phyloP scores from a whole-genome alignment of 2,888 invertebrate genomes.

The Fragum fragum region DNA sequence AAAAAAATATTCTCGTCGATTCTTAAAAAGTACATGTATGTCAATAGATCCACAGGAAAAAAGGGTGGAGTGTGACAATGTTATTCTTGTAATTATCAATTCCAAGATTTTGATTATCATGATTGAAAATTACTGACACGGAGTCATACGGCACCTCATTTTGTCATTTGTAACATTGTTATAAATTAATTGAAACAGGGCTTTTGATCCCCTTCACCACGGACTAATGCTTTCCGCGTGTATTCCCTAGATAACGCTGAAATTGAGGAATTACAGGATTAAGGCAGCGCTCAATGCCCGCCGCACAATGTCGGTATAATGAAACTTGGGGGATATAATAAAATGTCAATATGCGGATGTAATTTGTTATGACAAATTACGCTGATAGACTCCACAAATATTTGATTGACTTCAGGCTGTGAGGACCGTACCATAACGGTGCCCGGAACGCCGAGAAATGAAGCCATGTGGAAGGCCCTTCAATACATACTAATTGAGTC shows the following conservation, averaged over 20 bases:
- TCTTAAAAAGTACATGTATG: too few relatives aligned
- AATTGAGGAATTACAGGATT: slow-evolving; percentile 67
- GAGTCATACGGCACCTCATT: slow-evolving; percentile 33
- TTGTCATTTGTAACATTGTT: slow-evolving; percentile 54
- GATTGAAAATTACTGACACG: slow-evolving; percentile 16
- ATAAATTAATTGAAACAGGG: slow-evolving; percentile 70
- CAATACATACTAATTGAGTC: slow-evolving; percentile 26
- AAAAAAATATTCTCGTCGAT: too few relatives aligned
- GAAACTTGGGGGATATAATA: slow-evolving; percentile 60
- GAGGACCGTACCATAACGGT: slow-evolving; percentile 22
- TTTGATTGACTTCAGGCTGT: slow-evolving; percentile 65
- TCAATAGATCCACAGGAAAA: neutral
- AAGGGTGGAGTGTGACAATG: neutral
- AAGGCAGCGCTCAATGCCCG: slow-evolving; percentile 45
- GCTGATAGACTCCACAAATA: slow-evolving; percentile 69
- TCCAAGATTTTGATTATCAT: slow-evolving; percentile 14
- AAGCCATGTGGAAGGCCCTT: slow-evolving; percentile 48
- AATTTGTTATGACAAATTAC: slow-evolving; percentile 72
- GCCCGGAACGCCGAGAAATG: slow-evolving; percentile 32
- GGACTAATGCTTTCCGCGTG: slow-evolving; percentile 62
- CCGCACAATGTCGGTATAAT: slow-evolving; percentile 54
- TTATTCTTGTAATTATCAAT: slow-evolving; percentile 18
- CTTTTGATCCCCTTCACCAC: slow-evolving; percentile 67
- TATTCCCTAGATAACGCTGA: slow-evolving; percentile 64
- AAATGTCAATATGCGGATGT: slow-evolving; percentile 70